Percentiles rank a stretch among this genome's conserved stretches.
Conservation (phyloP, 2,888 invertebrate genomes). For the Andrena trimmerana region DNA sequence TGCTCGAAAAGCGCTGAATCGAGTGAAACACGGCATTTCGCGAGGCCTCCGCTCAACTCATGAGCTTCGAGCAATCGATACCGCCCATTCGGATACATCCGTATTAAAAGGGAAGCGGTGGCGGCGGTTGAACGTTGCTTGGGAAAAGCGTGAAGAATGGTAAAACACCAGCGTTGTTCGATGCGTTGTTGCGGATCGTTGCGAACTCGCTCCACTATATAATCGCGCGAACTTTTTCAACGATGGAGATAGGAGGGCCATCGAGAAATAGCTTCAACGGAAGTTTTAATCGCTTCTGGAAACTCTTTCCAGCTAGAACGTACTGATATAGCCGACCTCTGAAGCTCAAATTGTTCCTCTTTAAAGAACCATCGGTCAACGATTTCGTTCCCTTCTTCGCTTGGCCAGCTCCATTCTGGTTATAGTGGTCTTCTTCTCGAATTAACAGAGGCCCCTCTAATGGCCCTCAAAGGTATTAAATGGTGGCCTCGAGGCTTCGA, state of each 20-base stretch:
- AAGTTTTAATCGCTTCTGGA: slow-evolving; percentile 43
- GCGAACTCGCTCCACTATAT: not conserved
- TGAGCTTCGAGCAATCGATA: slow-evolving; percentile 37
- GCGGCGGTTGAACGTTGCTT: not conserved
- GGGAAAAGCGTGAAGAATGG: not conserved
- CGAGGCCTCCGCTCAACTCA: slow-evolving; percentile 16
- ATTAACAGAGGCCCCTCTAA: not conserved
- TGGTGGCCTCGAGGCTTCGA: not conserved
- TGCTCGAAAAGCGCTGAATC: slow-evolving; percentile 56
- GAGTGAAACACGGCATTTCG: slow-evolving; percentile 30
- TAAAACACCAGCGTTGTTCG: not conserved
- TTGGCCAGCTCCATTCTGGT: not conserved
- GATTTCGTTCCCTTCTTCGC: not conserved
- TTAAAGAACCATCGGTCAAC: slow-evolving; percentile 4
- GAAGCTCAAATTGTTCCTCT: slow-evolving; percentile 18
- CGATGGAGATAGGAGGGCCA: not conserved
- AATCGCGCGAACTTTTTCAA: slow-evolving; percentile 22
- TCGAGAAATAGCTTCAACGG: slow-evolving; percentile 3
- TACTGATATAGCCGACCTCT: slow-evolving; percentile 7
- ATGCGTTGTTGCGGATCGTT: slow-evolving; percentile 4
- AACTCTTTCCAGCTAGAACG: not conserved
- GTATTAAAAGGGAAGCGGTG: not conserved
- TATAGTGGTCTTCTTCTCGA: not conserved
- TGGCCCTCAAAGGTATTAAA: not conserved
- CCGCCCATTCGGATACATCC: slow-evolving; percentile 15